These are phyloP conservation scores for Salmo trutta DNA, from an alignment of 2,797 vertebrate species.

Conservation along the genomic window DNA sequence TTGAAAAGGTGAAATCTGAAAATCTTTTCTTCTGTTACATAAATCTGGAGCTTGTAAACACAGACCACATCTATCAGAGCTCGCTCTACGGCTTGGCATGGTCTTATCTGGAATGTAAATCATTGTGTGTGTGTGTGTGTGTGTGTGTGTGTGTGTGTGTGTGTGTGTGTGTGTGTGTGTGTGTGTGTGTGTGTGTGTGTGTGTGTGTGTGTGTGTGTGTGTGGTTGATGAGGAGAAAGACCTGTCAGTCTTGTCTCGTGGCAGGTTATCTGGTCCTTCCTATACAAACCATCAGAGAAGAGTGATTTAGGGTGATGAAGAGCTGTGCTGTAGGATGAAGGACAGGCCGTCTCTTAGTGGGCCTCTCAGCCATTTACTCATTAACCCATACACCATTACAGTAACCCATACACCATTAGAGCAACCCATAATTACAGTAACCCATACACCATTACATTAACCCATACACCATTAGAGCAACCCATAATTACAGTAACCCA, in stretches of 20 bases:
- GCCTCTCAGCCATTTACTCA: background rate
- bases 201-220: conserved; percentile 6
- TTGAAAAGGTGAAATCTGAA: conserved; percentile 42
- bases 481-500: too few species aligned
- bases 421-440: too few species aligned
- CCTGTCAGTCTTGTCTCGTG: background rate
- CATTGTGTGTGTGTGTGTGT: background rate
- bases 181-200: too few species aligned
- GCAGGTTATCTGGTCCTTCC: background rate
- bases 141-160: too few species aligned
- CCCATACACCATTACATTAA: too few species aligned
- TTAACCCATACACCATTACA: background rate
- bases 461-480: too few species aligned
- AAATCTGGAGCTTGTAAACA: conserved; percentile 40
- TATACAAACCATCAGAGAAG: background rate
- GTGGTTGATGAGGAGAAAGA: background rate
- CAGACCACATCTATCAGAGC: conserved; percentile 4
- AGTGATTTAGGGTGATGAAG: background rate
- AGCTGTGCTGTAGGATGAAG: background rate
- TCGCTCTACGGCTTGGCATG: background rate
- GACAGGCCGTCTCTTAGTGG: conserved; percentile 31
- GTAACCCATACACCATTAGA: too few species aligned
- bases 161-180: too few species aligned
- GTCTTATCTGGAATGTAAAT: conserved; percentile 37
- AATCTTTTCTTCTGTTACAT: conserved; percentile 47